These are phyloP conservation scores for Lysandra coridon DNA, from an alignment of 2,888 invertebrate genomes.

Conservation along the genomic window DNA sequence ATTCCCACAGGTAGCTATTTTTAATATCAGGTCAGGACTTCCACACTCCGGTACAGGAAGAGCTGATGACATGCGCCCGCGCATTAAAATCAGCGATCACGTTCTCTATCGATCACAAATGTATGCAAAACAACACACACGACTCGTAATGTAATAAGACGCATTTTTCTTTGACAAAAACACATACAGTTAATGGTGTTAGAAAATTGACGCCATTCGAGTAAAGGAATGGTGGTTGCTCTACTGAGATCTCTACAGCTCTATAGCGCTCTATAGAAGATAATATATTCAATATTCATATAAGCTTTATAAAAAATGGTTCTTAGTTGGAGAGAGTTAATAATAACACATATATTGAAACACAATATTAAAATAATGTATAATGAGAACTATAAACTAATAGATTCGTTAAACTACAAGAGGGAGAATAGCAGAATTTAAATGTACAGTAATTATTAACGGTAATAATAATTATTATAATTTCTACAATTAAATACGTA, in stretches of 20 bases:
- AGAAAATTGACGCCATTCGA: conserved; percentile 63
- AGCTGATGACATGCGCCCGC: conserved; percentile 36
- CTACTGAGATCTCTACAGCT: conserved; percentile 41
- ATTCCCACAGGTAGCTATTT: conserved; percentile 28
- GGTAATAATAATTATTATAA: no score
- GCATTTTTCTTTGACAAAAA: conserved; percentile 76
- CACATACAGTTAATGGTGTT: conserved; percentile 61
- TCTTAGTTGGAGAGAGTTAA: no score
- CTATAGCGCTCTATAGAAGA: no score
- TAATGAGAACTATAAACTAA: no score
- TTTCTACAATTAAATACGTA: no score
- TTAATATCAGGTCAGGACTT: conserved; percentile 31
- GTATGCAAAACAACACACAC: conserved; percentile 51
- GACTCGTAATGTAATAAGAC: conserved; percentile 71
- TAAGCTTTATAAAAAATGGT: no score
- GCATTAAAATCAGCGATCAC: conserved; percentile 49
- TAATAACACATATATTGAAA: no score
- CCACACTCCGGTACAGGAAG: conserved; percentile 32
- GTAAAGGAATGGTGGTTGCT: conserved; percentile 45
- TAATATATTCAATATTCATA: no score
- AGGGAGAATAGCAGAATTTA: no score
- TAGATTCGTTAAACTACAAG: no score
- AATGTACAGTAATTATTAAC: no score
- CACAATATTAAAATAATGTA: no score
- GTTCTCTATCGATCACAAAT: conserved; percentile 48